These are phyloP conservation scores for Hemiprocne comata DNA, from an alignment of 2,113 vertebrate genomes.

Conservation along the genomic window DNA sequence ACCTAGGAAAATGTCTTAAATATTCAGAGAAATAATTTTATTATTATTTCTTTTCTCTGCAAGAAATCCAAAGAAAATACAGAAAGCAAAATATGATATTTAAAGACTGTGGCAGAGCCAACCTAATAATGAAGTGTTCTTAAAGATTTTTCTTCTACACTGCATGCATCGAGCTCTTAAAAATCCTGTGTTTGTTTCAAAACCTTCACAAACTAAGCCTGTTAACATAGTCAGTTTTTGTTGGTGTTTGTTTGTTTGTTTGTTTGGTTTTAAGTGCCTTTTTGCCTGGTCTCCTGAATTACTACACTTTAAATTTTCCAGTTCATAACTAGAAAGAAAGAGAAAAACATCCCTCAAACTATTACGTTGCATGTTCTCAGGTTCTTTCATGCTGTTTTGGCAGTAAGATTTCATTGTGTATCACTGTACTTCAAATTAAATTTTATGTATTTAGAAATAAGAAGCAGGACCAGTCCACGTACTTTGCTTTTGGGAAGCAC, in stretches of 20 bases:
- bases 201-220: background rate
- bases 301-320: background rate
- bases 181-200: background rate
- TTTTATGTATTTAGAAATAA: background rate
- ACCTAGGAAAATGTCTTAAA: too few species aligned
- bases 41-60: background rate
- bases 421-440: background rate
- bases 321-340: background rate
- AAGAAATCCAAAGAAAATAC: background rate
- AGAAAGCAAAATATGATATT: background rate
- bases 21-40: background rate
- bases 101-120: background rate
- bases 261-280: background rate
- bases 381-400: background rate
- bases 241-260: background rate
- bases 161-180: background rate
- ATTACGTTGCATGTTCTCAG: background rate
- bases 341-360: background rate
- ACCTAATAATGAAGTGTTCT: background rate
- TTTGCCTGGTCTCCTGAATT: background rate
- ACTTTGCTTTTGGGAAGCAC: background rate
- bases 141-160: background rate
- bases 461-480: background rate
- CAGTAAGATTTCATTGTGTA: background rate
- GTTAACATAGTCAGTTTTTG: rapidly evolving